Percentiles rank a stretch among this genome's conserved stretches.
These are phyloP conservation scores for Hedya salicella DNA, from an alignment of 2,888 invertebrate genomes.

Conservation along the genomic window DNA sequence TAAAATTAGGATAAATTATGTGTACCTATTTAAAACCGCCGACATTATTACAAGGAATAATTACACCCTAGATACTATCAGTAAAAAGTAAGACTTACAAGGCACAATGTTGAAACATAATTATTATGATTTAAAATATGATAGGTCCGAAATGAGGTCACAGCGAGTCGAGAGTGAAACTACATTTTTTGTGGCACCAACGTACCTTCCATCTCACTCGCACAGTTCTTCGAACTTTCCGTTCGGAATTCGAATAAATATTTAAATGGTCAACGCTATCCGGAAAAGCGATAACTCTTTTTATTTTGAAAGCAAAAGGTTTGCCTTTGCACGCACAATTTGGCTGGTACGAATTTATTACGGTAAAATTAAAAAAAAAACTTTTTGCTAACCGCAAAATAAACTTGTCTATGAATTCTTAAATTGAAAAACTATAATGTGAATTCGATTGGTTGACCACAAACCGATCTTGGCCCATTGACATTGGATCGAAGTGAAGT, in stretches of 20 bases:
- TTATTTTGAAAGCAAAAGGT: neutral
- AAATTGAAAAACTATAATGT: neutral
- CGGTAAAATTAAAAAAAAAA: neutral
- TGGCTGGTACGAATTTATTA: conserved; percentile 4
- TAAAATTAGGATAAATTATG: neutral
- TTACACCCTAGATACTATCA: conserved; percentile 19
- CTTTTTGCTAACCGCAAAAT: conserved; percentile 3
- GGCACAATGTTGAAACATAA: conserved; percentile 60
- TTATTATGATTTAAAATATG: conserved; percentile 56
- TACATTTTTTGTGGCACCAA: conserved; percentile 57
- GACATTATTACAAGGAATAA: conserved; percentile 15
- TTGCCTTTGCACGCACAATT: neutral
- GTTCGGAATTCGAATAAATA: conserved; percentile 31
- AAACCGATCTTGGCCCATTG: conserved; percentile 37
- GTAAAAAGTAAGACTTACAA: conserved; percentile 6
- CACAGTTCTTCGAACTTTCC: conserved; percentile 50
- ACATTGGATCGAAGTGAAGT: conserved; percentile 22
- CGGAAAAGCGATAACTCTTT: neutral
- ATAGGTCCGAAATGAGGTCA: conserved; percentile 54
- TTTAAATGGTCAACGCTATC: conserved; percentile 21
- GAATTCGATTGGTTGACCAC: conserved; percentile 31
- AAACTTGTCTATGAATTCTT: neutral
- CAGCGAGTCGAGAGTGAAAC: conserved; percentile 63
- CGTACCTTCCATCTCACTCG: conserved; percentile 27
- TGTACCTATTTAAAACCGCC: neutral